These are phyloP conservation scores for Arbacia lixula DNA, from an alignment of 53 echinoderm and acorn worm genomes.

Conservation along the genomic window DNA sequence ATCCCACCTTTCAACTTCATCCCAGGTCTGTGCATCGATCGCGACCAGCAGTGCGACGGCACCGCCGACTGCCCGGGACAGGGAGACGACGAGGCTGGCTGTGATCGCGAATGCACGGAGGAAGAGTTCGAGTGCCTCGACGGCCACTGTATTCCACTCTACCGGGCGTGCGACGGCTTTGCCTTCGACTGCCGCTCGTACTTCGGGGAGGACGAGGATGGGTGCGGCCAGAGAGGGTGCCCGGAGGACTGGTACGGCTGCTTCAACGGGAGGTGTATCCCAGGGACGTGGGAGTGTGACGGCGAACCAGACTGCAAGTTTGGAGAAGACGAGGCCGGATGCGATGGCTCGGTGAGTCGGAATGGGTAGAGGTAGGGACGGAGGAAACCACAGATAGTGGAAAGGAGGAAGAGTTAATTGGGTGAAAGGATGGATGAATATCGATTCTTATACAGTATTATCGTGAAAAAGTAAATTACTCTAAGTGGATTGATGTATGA, in stretches of 20 bases:
- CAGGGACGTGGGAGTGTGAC: conserved; percentile 24
- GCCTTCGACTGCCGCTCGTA: conserved; percentile 42
- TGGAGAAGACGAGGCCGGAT: conserved; percentile 20
- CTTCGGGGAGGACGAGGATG: conserved; percentile 43
- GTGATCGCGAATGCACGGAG: conserved; percentile 18
- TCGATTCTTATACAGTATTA: no score
- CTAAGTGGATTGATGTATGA: no score
- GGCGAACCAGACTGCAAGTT: conserved; percentile 36
- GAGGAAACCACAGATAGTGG: no score
- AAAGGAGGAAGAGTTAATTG: no score
- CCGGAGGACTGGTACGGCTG: conserved; percentile 21
- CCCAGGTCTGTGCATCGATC: conserved; percentile 11
- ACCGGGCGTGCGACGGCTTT: conserved; percentile 38
- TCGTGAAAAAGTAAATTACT: no score
- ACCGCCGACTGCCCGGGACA: conserved; percentile 3
- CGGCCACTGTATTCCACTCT: conserved; percentile 37
- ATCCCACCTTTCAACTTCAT: neutral
- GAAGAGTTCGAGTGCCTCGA: conserved; percentile 37
- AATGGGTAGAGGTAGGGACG: no score
- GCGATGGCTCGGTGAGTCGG: conserved; percentile 5
- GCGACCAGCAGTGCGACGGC: neutral
- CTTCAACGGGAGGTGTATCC: conserved; percentile 27
- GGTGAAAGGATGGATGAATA: no score
- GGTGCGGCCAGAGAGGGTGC: conserved; percentile 26
- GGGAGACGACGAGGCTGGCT: conserved; percentile 31